Evolutionary conservation across 2,888 invertebrate genomes (phyloP), one percentile per base, ranked within the genome.

Genomic region (Coelinius sp.): DNA sequence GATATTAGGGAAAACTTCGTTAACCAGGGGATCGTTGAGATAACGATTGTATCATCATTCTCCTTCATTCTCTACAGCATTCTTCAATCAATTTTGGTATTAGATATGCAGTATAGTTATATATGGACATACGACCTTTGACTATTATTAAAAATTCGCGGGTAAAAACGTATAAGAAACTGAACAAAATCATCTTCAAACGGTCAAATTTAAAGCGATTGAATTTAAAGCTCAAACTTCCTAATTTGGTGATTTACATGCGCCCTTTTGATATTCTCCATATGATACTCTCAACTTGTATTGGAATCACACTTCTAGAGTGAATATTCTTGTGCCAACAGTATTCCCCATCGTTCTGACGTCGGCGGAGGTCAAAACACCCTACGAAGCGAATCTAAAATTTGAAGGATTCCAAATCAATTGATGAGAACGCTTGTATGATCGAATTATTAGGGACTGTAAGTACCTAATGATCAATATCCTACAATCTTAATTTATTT

Each of bases 1-100:
- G 67, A 71, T 66, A 68, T 71, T 71, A 71, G 53, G 52, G 68
- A 63, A 74, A 71, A 71, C 59, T 66, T 71, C 64, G 31, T 68
- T 59, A 62, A 14, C 71, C 17, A 25, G 20, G 63, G 68, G 20
- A 20, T 71, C 41, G 53, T 63, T 14, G 64, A 65, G 65, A 74
- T 71, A 71, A 68, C 74, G 65, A 64, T 73, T 70, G 67, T 59
- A 64, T 71, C 67, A 6, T 62, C 62, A 14, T 31, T 35, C 10
- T 17, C 6, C 20, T 17, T 20, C 8, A 31, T 59, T 59, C 27
- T 59, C 35, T 4, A 59, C 31, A 31, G 14, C 14, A n/a, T 7
- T 12, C 44, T n/a, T n/a, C 4, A 49, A 49, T 17, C 20, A 22
- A 1, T 10, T 22, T 49, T 31, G 8, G 8, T 8, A 6, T 4